Evolutionary conservation across 1,140 invertebrate genomes (phyloP).

Genomic region (silkworm (Bombyx mori)): ASM3026992v2 NC_085128.1:440001-440500

Average conservation of each 20-base stretch:
- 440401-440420: too few species aligned
- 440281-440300: slow-evolving; percentile 8
- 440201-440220: slow-evolving; percentile 57
- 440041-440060: too few species aligned
- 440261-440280: slow-evolving; percentile 54
- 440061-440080: too few species aligned
- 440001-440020: too few species aligned
- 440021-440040: too few species aligned
- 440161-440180: slow-evolving; percentile 47
- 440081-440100: slow-evolving; percentile 13
- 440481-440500: too few species aligned
- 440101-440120: slow-evolving; percentile 48
- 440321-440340: background rate
- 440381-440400: too few species aligned
- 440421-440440: too few species aligned
- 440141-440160: slow-evolving; percentile 51
- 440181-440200: slow-evolving; percentile 59
- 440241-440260: slow-evolving; percentile 66
- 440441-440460: too few species aligned
- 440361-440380: too few species aligned
- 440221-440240: slow-evolving; percentile 68
- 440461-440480: too few species aligned
- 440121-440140: slow-evolving; percentile 44
- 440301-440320: slow-evolving; percentile 1
- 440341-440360: too few species aligned